These are phyloP conservation scores for Allophyes oxyacanthae DNA, from an alignment of 2,888 invertebrate genomes.

Conservation along the genomic window DNA sequence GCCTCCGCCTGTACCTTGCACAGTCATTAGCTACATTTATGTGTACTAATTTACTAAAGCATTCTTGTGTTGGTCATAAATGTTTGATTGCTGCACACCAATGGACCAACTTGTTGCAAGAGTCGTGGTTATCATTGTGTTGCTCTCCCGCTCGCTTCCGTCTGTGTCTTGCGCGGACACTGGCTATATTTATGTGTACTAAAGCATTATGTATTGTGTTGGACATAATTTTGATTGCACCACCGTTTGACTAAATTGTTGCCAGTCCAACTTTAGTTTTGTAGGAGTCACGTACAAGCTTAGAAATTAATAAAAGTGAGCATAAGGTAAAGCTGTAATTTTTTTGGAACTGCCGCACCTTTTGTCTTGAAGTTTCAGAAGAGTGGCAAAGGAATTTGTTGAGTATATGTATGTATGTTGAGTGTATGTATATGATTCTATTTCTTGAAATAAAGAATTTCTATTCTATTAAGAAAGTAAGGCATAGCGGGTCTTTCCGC, in stretches of 20 bases:
- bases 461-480: too few species aligned
- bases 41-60: constrained; percentile 15
- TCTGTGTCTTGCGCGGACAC: background rate
- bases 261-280: background rate
- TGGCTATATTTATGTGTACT: background rate
- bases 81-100: constrained; percentile 3
- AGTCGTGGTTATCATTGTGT: too few species aligned
- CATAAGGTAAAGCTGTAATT: too few species aligned
- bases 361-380: too few species aligned
- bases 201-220: background rate
- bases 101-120: constrained; percentile 1
- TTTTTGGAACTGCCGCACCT: too few species aligned
- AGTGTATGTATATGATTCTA: too few species aligned
- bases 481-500: too few species aligned
- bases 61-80: constrained; percentile 3
- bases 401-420: too few species aligned
- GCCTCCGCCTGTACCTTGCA: background rate
- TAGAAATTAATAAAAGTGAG: too few species aligned
- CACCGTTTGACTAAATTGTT: background rate
- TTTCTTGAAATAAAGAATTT: too few species aligned
- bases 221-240: background rate
- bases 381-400: too few species aligned
- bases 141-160: background rate
- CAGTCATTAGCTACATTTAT: background rate
- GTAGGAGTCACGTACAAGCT: constrained; percentile 2